Conservation (phyloP, 2,888 invertebrate genomes). For the Rhagonycha fulva region DNA sequence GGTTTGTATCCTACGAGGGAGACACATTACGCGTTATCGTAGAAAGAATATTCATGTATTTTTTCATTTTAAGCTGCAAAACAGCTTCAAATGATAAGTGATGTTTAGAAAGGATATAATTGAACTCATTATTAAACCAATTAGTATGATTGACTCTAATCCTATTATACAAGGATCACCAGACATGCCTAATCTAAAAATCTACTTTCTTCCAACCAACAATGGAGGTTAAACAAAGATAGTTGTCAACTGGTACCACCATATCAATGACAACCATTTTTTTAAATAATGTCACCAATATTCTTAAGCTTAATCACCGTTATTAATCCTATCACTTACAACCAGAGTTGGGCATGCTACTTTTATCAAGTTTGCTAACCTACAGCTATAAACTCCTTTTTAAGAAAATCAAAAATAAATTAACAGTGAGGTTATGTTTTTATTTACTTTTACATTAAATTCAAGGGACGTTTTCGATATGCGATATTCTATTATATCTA, state of each 20-base stretch:
- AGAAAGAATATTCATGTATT: neutral
- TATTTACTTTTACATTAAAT: too few relatives aligned
- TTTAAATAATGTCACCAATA: constrained; percentile 12
- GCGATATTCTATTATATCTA: too few relatives aligned
- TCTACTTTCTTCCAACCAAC: neutral
- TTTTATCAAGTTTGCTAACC: neutral
- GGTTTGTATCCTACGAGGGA: constrained; percentile 33
- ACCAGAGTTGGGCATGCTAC: neutral
- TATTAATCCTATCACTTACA: neutral
- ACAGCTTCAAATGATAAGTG: neutral
- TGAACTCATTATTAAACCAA: constrained; percentile 8
- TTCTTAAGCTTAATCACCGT: constrained; percentile 3
- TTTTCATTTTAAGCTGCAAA: neutral
- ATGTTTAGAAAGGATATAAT: constrained; percentile 1
- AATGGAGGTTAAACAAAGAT: constrained; percentile 4
- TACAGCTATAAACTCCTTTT: neutral
- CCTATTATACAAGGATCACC: neutral
- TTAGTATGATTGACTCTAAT: constrained; percentile 13
- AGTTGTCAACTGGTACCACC: neutral
- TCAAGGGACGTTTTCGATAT: too few relatives aligned
- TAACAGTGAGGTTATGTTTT: too few relatives aligned
- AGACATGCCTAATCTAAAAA: neutral
- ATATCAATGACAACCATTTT: constrained; percentile 4
- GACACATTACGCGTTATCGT: constrained; percentile 28
- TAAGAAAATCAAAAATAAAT: too few relatives aligned